These are phyloP conservation scores for Ligdia adustata DNA, from an alignment of 2,888 invertebrate genomes.

Conservation along the genomic window DNA sequence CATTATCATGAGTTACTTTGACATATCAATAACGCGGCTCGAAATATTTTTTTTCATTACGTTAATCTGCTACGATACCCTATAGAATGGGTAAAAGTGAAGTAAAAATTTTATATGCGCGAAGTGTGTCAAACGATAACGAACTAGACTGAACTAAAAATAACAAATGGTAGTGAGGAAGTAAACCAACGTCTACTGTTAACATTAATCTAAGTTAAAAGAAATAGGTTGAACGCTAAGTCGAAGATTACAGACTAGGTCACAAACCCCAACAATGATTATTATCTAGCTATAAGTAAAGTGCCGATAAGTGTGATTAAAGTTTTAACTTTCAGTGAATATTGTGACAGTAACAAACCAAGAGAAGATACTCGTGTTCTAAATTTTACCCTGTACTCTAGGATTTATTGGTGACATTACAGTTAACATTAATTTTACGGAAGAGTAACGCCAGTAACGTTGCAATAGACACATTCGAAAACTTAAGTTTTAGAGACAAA, in stretches of 20 bases:
- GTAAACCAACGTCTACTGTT: constrained; percentile 53
- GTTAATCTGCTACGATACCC: constrained; percentile 76
- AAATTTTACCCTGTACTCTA: constrained; percentile 83
- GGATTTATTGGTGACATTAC: constrained; percentile 77
- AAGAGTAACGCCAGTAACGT: constrained; percentile 44
- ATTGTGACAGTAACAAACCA: constrained; percentile 75
- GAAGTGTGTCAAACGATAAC: constrained; percentile 51
- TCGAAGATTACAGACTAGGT: constrained; percentile 66
- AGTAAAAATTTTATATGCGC: constrained; percentile 52
- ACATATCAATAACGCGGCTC: constrained; percentile 84
- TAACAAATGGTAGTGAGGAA: constrained; percentile 53
- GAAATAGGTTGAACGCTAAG: constrained; percentile 59
- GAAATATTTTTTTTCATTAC: constrained; percentile 77
- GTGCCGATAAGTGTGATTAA: constrained; percentile 76
- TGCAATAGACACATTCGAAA: constrained; percentile 46
- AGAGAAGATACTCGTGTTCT: constrained; percentile 73
- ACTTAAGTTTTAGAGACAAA: constrained; percentile 51
- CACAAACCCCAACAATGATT: constrained; percentile 75
- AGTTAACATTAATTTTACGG: constrained; percentile 59
- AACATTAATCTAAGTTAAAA: constrained; percentile 65
- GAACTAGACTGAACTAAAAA: constrained; percentile 44
- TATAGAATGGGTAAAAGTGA: constrained; percentile 77
- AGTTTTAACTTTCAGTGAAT: constrained; percentile 75
- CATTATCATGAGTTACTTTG: constrained; percentile 82
- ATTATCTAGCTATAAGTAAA: constrained; percentile 68